Conservation (phyloP, 2,888 invertebrate genomes). For the Erebia palarica region DNA sequence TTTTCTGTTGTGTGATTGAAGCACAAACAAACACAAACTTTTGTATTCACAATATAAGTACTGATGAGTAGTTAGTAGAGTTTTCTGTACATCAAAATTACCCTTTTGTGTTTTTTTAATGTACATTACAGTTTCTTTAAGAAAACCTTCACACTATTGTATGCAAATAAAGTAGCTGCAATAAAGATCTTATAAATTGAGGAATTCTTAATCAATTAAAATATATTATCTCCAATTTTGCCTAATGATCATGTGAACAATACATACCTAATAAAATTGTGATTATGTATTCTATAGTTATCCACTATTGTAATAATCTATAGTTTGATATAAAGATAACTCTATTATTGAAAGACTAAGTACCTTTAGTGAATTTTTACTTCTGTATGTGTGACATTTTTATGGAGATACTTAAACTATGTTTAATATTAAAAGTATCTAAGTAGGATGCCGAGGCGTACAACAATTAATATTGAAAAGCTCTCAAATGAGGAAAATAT, state of each 20-base stretch:
- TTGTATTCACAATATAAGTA: too few species aligned
- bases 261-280: neutral
- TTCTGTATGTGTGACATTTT: neutral
- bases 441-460: neutral
- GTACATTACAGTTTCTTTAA: too few species aligned
- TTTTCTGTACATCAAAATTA: neutral
- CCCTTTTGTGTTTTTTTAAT: neutral
- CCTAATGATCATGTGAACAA: neutral
- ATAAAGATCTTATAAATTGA: neutral
- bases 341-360: neutral
- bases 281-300: neutral
- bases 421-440: neutral
- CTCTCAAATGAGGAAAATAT: neutral
- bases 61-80: neutral
- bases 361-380: neutral
- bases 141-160: neutral
- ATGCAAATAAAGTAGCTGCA: neutral
- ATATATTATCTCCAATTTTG: neutral
- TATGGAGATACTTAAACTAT: neutral
- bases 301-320: neutral
- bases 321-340: neutral
- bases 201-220: neutral
- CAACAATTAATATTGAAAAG: neutral
- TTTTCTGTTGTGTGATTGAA: too few species aligned
- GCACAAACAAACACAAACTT: too few species aligned